Evolutionary conservation across 1,140 invertebrate species (phyloP).

Genomic region (Limonius californicus): DNA sequence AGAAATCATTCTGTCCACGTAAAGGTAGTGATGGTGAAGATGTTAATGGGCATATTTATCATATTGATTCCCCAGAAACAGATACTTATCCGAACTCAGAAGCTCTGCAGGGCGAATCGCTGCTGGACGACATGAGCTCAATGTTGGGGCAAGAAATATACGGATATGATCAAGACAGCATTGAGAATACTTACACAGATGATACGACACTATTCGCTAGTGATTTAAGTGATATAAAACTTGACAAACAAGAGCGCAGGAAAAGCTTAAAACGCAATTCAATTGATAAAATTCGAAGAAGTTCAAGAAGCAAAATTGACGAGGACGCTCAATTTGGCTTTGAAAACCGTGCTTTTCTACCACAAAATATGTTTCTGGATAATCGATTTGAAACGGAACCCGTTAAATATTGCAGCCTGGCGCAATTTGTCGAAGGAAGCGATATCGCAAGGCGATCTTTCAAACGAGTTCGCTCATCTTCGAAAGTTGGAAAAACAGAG

Average conservation of each 20-base stretch:
- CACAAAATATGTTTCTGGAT: constrained; percentile 50
- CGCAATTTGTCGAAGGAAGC: constrained; percentile 73
- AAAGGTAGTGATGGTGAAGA: constrained; percentile 50
- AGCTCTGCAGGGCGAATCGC: constrained; percentile 66
- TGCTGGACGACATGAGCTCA: constrained; percentile 72
- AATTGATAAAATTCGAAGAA: constrained; percentile 48
- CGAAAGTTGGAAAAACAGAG: constrained; percentile 42
- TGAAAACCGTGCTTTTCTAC: constrained; percentile 61
- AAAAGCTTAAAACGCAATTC: constrained; percentile 44
- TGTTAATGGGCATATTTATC: constrained; percentile 59
- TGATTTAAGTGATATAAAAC: constrained; percentile 46
- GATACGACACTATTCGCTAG: constrained; percentile 62
- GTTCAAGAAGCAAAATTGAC: constrained; percentile 51
- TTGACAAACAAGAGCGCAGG: constrained; percentile 49
- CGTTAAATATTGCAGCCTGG: constrained; percentile 67
- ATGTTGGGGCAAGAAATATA: constrained; percentile 63
- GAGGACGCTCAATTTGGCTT: constrained; percentile 59
- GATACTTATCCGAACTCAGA: constrained; percentile 65
- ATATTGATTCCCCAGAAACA: constrained; percentile 79
- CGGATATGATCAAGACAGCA: constrained; percentile 60
- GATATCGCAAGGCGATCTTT: constrained; percentile 75
- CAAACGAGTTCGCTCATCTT: constrained; percentile 44
- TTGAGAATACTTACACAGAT: constrained; percentile 58
- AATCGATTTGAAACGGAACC: constrained; percentile 52
- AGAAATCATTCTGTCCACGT: constrained; percentile 48